Percentiles rank a stretch among this genome's conserved stretches.
These are phyloP conservation scores for Lepus europaeus DNA, from an alignment of 2,113 vertebrate species.

Conservation along the genomic window DNA sequence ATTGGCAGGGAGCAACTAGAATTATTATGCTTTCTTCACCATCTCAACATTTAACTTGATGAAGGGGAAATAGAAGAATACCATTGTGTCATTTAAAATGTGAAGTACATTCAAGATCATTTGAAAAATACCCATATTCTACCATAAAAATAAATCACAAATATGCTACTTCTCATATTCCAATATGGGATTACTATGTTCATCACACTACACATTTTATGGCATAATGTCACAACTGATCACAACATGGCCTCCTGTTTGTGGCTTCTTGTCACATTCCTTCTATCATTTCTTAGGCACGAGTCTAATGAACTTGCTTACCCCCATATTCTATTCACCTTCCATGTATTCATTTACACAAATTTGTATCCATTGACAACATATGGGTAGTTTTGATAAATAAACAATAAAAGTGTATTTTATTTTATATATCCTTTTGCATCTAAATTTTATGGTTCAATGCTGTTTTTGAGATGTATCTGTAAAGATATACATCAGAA, in stretches of 20 bases:
- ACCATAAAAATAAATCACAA: conserved; percentile 16
- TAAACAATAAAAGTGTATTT: not conserved
- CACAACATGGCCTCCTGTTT: not conserved
- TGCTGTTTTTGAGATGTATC: not conserved
- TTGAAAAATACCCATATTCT: not conserved
- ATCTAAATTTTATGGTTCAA: not conserved
- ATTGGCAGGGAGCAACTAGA: not conserved
- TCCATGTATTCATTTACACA: not conserved
- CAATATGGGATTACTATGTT: not conserved
- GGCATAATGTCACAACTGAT: not conserved
- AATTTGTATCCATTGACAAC: not conserved
- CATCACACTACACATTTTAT: not conserved
- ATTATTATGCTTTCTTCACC: not conserved
- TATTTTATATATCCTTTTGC: not conserved
- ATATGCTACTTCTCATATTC: not conserved
- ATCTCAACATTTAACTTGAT: not conserved
- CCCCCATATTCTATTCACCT: not conserved
- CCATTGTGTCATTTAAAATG: not conserved
- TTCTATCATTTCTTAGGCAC: not conserved
- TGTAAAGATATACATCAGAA: not conserved
- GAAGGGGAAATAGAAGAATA: not conserved
- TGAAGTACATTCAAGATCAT: not conserved
- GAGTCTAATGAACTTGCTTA: not conserved
- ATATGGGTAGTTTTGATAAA: not conserved
- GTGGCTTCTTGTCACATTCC: not conserved